Evolutionary conservation across 2,113 vertebrate species (phyloP), one percentile per base, ranked within the genome.

Genomic region (Vulpes vulpes): DNA sequence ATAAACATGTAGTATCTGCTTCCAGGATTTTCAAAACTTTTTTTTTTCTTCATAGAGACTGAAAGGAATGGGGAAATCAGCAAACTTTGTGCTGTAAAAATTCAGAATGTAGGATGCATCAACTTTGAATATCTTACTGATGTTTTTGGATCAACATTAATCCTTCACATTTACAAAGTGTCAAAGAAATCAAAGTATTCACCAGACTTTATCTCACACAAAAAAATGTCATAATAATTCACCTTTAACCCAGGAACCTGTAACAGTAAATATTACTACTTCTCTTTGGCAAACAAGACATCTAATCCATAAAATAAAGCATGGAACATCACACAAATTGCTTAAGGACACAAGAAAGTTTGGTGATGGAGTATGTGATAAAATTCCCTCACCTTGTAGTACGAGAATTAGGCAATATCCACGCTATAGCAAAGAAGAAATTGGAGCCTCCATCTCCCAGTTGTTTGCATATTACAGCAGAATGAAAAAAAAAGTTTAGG

Each of bases 1-100:
- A 92, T 74, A 96, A 93, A 95, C 30, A 95, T 53, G 23, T 82
- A 97, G 14, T 73, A 91, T 85, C n/a, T 92, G 59, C 22, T 89
- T 86, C 14, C 64, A 95, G 35, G 53, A 86, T 79, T 89, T 91
- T 95, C 23, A 94, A 84, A 93, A 74, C 22, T 64, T 79, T 60
- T 86, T 62, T 81, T 86, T 90, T 81, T 27, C 51, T 81, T 67
- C 11, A 86, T 85, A 82, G n/a, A 81, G 8, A 93, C 30, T 65
- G 8, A 82, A 81, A 97, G 14, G 8, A 35, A 96, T 82, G 67
- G 67, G 53, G 84, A 96, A 95, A 86, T 89, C 38, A 93, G 53
- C 38, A 94, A 92, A 91, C 5, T 78, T 30, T 92, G 20, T 79
- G 12, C 5, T 73, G n/a, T 25, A 96, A 27, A 91, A 96, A 86